These are phyloP conservation scores for Channa striata DNA, from an alignment of 2,797 vertebrate species.

Conservation along the genomic window DNA sequence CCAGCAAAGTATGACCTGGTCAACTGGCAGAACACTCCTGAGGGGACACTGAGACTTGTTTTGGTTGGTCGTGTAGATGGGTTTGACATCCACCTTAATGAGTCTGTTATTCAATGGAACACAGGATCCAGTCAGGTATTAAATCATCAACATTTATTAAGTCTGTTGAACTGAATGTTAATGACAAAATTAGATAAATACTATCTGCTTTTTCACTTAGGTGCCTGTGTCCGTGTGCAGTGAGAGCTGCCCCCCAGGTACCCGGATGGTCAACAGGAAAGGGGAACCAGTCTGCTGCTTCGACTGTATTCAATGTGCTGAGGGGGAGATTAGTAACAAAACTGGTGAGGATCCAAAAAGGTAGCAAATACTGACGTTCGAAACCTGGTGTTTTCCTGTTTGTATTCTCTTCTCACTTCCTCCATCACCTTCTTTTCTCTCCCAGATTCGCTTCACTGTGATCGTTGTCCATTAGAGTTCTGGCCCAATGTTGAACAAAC, in stretches of 20 bases:
- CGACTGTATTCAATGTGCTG: slow-evolving; percentile 78
- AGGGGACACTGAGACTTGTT: slow-evolving; percentile 61
- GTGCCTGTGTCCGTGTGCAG: slow-evolving; percentile 73
- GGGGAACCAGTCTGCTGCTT: slow-evolving; percentile 81
- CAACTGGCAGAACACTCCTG: slow-evolving; percentile 77
- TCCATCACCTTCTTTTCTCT: accelerated
- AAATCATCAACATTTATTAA: not conserved
- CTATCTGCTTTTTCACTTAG: not conserved
- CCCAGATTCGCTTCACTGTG: slow-evolving; percentile 78
- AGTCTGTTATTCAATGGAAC: slow-evolving; percentile 78
- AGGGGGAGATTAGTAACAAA: slow-evolving; percentile 80
- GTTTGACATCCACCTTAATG: slow-evolving; percentile 71
- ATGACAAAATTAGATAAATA: too few species aligned
- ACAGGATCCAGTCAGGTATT: slow-evolving; percentile 56
- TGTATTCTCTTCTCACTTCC: not conserved
- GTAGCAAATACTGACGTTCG: not conserved
- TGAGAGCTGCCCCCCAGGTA: slow-evolving; percentile 77
- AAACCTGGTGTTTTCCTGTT: not conserved
- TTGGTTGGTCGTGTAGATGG: slow-evolving; percentile 75
- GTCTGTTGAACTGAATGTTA: too few species aligned
- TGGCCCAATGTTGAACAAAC: slow-evolving; percentile 79
- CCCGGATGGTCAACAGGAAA: slow-evolving; percentile 64
- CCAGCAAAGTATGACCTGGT: slow-evolving; percentile 81
- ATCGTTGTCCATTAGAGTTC: slow-evolving; percentile 77
- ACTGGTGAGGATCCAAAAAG: slow-evolving; percentile 62